Evolutionary conservation across 2,888 invertebrate genomes (phyloP).

Genomic region (Candidula unifasciata): DNA sequence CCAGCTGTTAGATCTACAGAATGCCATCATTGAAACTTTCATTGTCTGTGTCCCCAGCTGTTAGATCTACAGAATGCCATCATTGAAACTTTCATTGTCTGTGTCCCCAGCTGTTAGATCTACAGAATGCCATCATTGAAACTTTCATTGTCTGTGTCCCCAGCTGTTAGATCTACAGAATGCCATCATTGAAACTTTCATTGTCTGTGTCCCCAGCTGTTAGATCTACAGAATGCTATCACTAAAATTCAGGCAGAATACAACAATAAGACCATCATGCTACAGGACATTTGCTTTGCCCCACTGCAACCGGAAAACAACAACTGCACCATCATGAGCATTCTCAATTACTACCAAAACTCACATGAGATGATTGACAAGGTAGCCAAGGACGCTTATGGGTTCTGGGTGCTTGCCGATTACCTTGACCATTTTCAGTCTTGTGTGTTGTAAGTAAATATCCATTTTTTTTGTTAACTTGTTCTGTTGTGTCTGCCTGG

Average conservation of each 20-base stretch:
- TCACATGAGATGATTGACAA: slow-evolving; percentile 64
- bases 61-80: too few species aligned
- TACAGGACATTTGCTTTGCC: slow-evolving; percentile 92
- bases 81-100: too few species aligned
- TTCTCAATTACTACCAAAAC: slow-evolving; percentile 92
- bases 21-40: too few species aligned
- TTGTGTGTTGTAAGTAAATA: slow-evolving; percentile 82
- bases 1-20: too few species aligned
- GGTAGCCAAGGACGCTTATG: slow-evolving; percentile 55
- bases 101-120: too few species aligned
- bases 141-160: too few species aligned
- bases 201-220: slow-evolving; percentile 63
- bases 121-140: too few species aligned
- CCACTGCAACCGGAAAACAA: slow-evolving; percentile 86
- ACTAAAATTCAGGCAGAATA: slow-evolving; percentile 63
- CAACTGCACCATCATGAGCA: slow-evolving; percentile 91
- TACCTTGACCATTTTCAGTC: slow-evolving; percentile 87
- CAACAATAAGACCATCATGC: slow-evolving; percentile 62
- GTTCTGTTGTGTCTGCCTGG: too few species aligned
- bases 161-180: slow-evolving; percentile 77
- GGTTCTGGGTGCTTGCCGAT: slow-evolving; percentile 76
- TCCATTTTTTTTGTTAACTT: too few species aligned
- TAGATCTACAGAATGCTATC: slow-evolving; percentile 74
- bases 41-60: too few species aligned
- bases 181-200: slow-evolving; percentile 64